Base-by-base conservation (phyloP, 30 jellyfish, hydroid and myxozoan genomes). In the Turritopsis dohrnii region DNA sequence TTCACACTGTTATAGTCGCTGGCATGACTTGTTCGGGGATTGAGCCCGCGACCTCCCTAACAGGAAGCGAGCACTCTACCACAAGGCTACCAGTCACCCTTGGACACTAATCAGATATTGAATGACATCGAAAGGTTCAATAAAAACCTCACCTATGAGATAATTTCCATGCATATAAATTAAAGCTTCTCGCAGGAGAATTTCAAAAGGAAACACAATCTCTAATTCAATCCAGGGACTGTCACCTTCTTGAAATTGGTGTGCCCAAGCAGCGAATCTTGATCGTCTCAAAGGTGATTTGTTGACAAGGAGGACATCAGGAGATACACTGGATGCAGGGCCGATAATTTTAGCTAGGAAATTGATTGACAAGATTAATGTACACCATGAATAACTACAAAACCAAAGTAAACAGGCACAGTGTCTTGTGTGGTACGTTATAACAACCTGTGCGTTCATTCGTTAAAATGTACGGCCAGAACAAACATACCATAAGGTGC, bases 211-310 rank as follows among this genome's bases (percentile, higher is more conserved):
- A n/a, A 91, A 29, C 65, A 80, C 89, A 7, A 91, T 83, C 1
- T 89, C 74, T 65, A 91, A 74, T 21, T 71, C 52, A 27, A 91
- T 76, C 97, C 97, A 91, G 0, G 89, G 81, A 20, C 84, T 72
- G 23, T 60, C 96, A 21, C 60, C 76, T 26, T 79, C 89, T 52
- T 71, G 94, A 54, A 81, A 81, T 29, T 91, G 95, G 60, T 91
- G 92, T 3, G 92, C 87, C 91, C 92, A 91, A 1, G 96, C 95
- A 28, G 97, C 96, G 71, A 91, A 91, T 25, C 97, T 88, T 16
- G 91, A 76, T 28, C 97, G 72, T 82, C 93, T 74, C 65, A 82
- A 92, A n/a, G 83, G 85, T 24, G 95, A 79, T 69, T 91, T 87
- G 41, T 91, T 54, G 60, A 76, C 89, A 20, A 87, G 79, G 1